phyloP scores from a whole-genome alignment of 2,113 vertebrate species.

The Chloebia gouldiae region DNA sequence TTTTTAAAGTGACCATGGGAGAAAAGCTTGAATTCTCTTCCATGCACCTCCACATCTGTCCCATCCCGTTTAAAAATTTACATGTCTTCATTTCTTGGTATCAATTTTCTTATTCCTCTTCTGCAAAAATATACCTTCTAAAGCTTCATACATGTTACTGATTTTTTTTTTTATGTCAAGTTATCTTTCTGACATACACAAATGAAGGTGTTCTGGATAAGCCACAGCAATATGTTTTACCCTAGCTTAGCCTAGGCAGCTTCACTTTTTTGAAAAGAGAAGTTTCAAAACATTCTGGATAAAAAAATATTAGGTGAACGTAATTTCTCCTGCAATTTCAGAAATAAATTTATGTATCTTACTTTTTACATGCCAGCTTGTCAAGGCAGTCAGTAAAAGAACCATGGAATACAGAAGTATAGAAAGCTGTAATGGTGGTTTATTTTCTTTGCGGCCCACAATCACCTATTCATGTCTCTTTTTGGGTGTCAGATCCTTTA shows the following conservation, averaged over 20 bases:
- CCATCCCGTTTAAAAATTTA: not conserved
- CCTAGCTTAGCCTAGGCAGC: not conserved
- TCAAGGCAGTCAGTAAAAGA: not conserved
- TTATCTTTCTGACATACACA: not conserved
- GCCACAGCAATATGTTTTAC: not conserved
- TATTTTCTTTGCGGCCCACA: not conserved
- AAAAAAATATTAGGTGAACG: not conserved
- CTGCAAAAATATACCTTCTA: not conserved
- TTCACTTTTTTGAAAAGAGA: not conserved
- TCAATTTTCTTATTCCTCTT: not conserved
- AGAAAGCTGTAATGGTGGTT: not conserved
- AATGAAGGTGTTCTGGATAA: not conserved
- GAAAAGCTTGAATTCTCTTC: not conserved
- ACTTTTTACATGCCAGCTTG: not conserved
- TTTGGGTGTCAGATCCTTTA: not conserved
- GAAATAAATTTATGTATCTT: not conserved
- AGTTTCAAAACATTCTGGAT: not conserved
- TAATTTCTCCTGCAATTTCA: not conserved
- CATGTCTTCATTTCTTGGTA: not conserved
- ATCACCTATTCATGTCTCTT: not conserved
- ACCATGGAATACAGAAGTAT: not conserved
- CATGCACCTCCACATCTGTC: not conserved
- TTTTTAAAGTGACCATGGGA: not conserved
- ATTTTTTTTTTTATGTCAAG: not conserved
- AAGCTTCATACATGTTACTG: not conserved